Base-by-base conservation (phyloP, 2,797 vertebrate genomes). In the Leptatherina wallacei region DNA sequence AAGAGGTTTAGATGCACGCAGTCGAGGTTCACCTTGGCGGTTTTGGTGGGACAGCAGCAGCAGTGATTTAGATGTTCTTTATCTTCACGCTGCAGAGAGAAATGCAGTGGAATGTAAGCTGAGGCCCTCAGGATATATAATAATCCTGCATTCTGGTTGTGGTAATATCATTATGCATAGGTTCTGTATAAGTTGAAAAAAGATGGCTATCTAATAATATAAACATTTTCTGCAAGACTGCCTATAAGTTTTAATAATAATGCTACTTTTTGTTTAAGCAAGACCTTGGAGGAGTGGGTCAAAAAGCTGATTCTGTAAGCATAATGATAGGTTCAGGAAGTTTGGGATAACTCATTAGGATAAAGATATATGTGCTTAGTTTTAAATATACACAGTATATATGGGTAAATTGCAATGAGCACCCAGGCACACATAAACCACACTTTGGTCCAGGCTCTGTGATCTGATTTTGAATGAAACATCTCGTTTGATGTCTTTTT, bases 401-500 rank as follows among this genome's bases (percentile, higher is more conserved):
- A 61, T 13, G 14, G 13, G 38, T 16, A 59, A 35, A 52, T 30
- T 62, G 44, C 29, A 77, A 42, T 22, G 47, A 52, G 38, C 55
- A 76, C 47, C 60, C 22, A 51, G 20, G 36, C 56, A 29, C 64
- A 52, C 59, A 73, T 61, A 59, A 32, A 57, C 56, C 22, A 29
- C 36, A 32, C 74, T 87, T 83, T 63, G 56, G 70, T 67, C 30
- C 2, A 33, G 33, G 33, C 71, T 76, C 77, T 85, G 71, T 89
- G 92, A 92, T 91, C 80, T 75, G 87, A 93, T 88, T 91, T 70
- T 84, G 81, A 90, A 88, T 86, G 77, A 77, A 81, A 64, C 78
- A 73, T 93, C 82, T 86, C 87, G 86, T 93, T 93, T 94, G 92
- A 94, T 93, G 91, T 92, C 85, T 92, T 93, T 92, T 94, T 93